Base-by-base conservation (phyloP, 2,797 vertebrate species). In the Crossoptilon crossoptilon region DNA sequence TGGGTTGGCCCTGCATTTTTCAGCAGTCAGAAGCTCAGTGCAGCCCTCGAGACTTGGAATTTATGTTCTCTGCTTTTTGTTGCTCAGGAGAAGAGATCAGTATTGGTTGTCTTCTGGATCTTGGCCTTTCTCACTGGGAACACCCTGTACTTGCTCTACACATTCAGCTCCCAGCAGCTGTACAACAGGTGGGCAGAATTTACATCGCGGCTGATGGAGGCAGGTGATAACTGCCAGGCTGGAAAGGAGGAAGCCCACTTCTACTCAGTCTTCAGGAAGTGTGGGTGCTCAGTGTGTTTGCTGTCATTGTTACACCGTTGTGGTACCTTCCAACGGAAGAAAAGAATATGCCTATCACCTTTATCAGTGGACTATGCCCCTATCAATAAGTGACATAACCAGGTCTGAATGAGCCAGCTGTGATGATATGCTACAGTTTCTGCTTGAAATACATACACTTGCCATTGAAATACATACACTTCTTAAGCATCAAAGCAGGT, bases 161-260 rank as follows among this genome's bases (percentile, higher is more conserved):
- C 99, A 0, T 99, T 99, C 97, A 98, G 98, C 83, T 97, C 99
- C 3, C 99, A 99, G 95, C 98, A 99, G 96, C 98, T 99, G 29
- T 98, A 99, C 93, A 99, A 98, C 98, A 99, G 99, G 99, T 99
- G 94, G 94, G 97, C 46, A 66, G 53, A 73, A 48, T 35, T 31
- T 7, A 2, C 11, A 0, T 24, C 71, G 72, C 55, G 8, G 31
- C 2, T 53, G 73, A 1, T 35, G 62, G 64, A 72, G 92, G 48
- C 21, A 59, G 62, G 27, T 46, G 73, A 4, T 51, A 16, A 55
- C 29, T 84, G 58, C 53, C 64, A 80, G 62, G 33, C 64, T 35
- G 78, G 24, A 41, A 33, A 77, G 48, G 24, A 91, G 69, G 41
- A 74, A 79, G 33, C 17, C 14, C 26, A 2, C 17, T 86, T 84